Percentiles rank a stretch among this genome's conserved stretches.
These are phyloP conservation scores for Dicroscelio sp. DNA, from an alignment of 2,888 invertebrate genomes.

Conservation along the genomic window DNA sequence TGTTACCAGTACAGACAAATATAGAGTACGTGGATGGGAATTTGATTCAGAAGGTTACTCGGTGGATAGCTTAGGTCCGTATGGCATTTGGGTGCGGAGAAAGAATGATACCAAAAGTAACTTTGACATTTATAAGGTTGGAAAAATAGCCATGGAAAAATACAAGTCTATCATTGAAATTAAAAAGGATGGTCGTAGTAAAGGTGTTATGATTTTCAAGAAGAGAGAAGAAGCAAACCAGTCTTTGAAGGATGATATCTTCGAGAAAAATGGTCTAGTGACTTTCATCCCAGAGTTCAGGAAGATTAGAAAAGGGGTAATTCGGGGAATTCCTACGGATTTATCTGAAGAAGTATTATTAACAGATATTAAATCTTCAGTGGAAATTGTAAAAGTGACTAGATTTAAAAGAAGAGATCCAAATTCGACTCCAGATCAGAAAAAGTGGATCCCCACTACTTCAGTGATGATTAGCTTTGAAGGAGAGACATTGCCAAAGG, in stretches of 20 bases:
- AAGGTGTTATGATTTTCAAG: constrained; percentile 20
- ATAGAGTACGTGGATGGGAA: too few relatives aligned
- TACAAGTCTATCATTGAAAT: neutral
- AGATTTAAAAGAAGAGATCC: constrained; percentile 38
- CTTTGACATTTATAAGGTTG: constrained; percentile 33
- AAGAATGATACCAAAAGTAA: neutral
- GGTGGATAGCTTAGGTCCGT: constrained; percentile 15
- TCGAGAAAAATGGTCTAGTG: neutral
- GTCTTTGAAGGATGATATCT: constrained; percentile 9
- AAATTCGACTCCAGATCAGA: constrained; percentile 16
- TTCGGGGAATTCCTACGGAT: constrained; percentile 29
- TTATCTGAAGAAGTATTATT: constrained; percentile 1
- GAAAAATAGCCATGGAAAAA: neutral
- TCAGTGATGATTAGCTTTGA: constrained; percentile 38
- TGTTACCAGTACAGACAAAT: too few relatives aligned
- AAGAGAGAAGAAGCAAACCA: constrained; percentile 26
- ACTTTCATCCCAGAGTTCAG: constrained; percentile 35
- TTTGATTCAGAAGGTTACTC: constrained; percentile 23
- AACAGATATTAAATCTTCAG: neutral
- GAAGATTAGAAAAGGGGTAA: constrained; percentile 5
- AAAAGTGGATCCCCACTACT: constrained; percentile 49
- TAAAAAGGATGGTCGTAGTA: constrained; percentile 39
- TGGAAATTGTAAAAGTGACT: neutral
- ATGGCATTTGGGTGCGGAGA: constrained; percentile 18
- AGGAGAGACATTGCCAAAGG: constrained; percentile 24